Evolutionary conservation across 2,888 invertebrate species (phyloP).

Genomic region (Bembecia ichneumoniformis): DNA sequence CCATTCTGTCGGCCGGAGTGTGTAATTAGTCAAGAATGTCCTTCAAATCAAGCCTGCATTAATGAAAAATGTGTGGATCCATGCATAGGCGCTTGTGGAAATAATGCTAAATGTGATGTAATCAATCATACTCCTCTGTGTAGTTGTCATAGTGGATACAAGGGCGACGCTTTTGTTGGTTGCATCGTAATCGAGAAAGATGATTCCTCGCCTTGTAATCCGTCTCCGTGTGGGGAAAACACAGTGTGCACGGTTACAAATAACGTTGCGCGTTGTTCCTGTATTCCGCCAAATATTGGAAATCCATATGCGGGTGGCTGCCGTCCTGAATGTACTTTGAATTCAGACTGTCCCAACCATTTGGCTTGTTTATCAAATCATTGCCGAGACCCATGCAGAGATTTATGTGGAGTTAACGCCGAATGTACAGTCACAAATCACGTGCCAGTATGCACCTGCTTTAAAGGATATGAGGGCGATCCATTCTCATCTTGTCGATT

Average conservation of each 20-base stretch:
- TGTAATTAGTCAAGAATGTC: slow-evolving; percentile 86
- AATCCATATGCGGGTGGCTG: slow-evolving; percentile 90
- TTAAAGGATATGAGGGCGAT: slow-evolving; percentile 83
- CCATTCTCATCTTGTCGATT: slow-evolving; percentile 84
- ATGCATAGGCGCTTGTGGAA: slow-evolving; percentile 83
- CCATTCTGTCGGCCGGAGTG: slow-evolving; percentile 89
- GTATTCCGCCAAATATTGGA: slow-evolving; percentile 89
- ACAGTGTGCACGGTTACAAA: slow-evolving; percentile 81
- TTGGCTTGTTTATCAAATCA: slow-evolving; percentile 87
- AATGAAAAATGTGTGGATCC: slow-evolving; percentile 87
- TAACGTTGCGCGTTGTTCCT: slow-evolving; percentile 81
- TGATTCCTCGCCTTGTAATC: slow-evolving; percentile 77
- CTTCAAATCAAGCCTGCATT: slow-evolving; percentile 82
- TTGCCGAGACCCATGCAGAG: slow-evolving; percentile 88
- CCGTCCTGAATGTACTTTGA: slow-evolving; percentile 86
- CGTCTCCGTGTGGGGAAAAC: slow-evolving; percentile 88
- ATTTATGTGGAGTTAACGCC: slow-evolving; percentile 86
- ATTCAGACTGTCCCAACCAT: slow-evolving; percentile 83
- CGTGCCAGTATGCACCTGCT: slow-evolving; percentile 85
- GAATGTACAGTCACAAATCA: slow-evolving; percentile 88
- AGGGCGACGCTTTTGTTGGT: slow-evolving; percentile 88
- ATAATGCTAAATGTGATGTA: slow-evolving; percentile 84
- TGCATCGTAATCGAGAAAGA: slow-evolving; percentile 74
- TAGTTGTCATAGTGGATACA: slow-evolving; percentile 81
- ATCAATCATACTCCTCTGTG: slow-evolving; percentile 87